Base-by-base conservation (phyloP, 2,797 vertebrate genomes). In the Xerus rutilus region DNA sequence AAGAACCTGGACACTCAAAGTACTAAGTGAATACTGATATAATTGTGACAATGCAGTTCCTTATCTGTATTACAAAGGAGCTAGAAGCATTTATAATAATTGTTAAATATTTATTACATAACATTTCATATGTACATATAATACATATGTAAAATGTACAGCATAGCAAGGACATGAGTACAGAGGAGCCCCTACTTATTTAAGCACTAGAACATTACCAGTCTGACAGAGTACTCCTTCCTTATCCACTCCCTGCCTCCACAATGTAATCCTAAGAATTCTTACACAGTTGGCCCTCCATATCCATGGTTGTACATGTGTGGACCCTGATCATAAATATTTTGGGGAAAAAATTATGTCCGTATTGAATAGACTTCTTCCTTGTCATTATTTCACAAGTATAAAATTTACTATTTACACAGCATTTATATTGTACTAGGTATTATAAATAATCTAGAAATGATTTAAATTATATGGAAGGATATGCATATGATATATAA, bases 11-110 rank as follows among this genome's bases (percentile, higher is more conserved):
- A n/a, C 18, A 85, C 45, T 32, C 14, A 79, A n/a, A 86, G 3
- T 64, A 64, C 14, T 88, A 43, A 84, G 59, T 89, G 49, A 82
- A 78, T 89, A 52, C 52, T 72, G 67, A 85, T 35, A 87, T 43
- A 65, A 54, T 93, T 86, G 85, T 81, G 52, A 57, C 62, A 88
- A 47, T 91, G 12, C 86, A 62, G 45, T 87, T 67, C 57, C 28
- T 72, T 43, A 62, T 74, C 20, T 85, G 54, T 87, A 35, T 67
- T 90, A 45, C 13, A 85, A 59, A 89, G 59, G 67, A 52, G 17
- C 15, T 52, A 57, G n/a, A 57, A n/a, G n/a, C 45, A 82, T 82
- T 86, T 54, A 5, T 65, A 18, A 25, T 62, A 69, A 49, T 72
- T 76, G 64, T 47, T 54, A 45, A n/a, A 5, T n/a, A 59, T 54